These are phyloP conservation scores for Tetheella fluctuosa DNA, from an alignment of 2,888 invertebrate species.

Conservation along the genomic window DNA sequence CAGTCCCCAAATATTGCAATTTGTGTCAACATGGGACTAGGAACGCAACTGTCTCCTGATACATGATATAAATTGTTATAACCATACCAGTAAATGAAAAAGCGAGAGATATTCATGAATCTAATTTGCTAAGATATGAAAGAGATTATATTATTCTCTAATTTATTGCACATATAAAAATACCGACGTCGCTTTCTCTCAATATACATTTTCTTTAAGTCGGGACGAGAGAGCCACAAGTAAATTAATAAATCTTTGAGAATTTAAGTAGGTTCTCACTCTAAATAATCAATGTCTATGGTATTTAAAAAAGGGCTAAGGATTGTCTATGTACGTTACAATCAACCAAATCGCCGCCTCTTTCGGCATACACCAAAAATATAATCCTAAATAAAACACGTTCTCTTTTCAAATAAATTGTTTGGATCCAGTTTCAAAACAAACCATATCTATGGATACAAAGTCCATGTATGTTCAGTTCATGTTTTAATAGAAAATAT, in stretches of 20 bases:
- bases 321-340: constrained; percentile 49
- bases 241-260: constrained; percentile 28
- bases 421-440: constrained; percentile 47
- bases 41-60: constrained; percentile 46
- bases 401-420: constrained; percentile 40
- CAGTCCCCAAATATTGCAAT: constrained; percentile 4
- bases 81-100: constrained; percentile 61
- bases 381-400: constrained; percentile 48
- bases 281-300: constrained; percentile 51
- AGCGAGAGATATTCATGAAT: constrained; percentile 72
- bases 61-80: constrained; percentile 52
- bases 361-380: constrained; percentile 48
- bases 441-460: constrained; percentile 23
- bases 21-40: constrained; percentile 26
- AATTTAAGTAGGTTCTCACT: constrained; percentile 34
- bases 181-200: constrained; percentile 59
- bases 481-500: constrained; percentile 21
- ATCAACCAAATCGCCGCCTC: constrained; percentile 57
- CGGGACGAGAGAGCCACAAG: constrained; percentile 46
- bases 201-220: constrained; percentile 33
- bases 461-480: constrained; percentile 12
- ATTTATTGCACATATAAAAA: constrained; percentile 82
- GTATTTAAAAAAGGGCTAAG: constrained; percentile 45
- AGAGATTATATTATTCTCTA: constrained; percentile 64
- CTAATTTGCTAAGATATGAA: constrained; percentile 82